phyloP scores from a whole-genome alignment of 2,888 invertebrate genomes.

The Cephus sareptanus region DNA sequence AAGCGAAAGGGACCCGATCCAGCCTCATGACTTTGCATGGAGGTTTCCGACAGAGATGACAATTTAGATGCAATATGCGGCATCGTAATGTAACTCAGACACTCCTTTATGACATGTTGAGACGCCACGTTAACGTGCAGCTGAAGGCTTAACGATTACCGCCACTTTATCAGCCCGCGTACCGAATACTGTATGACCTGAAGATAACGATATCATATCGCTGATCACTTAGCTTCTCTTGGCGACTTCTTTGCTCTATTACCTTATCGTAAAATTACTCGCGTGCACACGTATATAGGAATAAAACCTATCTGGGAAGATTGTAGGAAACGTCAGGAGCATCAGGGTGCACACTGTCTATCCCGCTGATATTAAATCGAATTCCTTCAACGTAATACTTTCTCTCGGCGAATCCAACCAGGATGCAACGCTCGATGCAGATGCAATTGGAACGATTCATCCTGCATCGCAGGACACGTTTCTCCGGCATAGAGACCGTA shows the following conservation, averaged over 20 bases:
- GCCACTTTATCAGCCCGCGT: conserved; percentile 35
- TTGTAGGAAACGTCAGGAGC: neutral
- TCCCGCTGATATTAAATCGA: neutral
- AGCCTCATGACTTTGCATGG: neutral
- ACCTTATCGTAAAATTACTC: neutral
- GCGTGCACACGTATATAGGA: neutral
- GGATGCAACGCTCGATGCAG: neutral
- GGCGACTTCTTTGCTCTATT: conserved; percentile 33
- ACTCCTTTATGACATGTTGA: neutral
- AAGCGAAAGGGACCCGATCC: neutral
- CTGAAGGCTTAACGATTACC: neutral
- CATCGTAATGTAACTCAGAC: neutral
- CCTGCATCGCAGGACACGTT: neutral
- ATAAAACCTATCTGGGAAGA: neutral
- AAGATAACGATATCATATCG: conserved; percentile 45
- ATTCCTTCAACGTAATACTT: neutral
- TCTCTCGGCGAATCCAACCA: neutral
- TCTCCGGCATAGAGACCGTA: neutral
- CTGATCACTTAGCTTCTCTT: conserved; percentile 45
- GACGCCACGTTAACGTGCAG: neutral
- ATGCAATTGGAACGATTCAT: neutral
- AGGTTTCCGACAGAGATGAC: neutral
- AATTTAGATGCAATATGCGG: neutral
- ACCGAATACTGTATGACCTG: conserved; percentile 35
- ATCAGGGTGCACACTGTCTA: neutral